Base-by-base conservation (phyloP, 1,140 invertebrate species). In the Lethocerus indicus region DNA sequence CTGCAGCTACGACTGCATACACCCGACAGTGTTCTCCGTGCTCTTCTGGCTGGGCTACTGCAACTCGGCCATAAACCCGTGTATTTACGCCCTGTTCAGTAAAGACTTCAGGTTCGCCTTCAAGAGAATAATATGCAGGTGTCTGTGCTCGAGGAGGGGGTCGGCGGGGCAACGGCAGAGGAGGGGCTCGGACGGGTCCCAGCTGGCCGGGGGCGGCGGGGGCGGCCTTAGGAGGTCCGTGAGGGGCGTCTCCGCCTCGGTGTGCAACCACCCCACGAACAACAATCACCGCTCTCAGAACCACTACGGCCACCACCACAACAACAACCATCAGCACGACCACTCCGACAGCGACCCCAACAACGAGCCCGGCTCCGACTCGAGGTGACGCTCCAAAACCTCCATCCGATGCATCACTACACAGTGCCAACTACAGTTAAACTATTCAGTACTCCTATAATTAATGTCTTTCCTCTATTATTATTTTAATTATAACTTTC, bases 41-140 rank as follows among this genome's bases (percentile, higher is more conserved):
- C 75, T 95, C 6, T 96, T 95, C 66, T 97, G 92, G 91, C 72
- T 97, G 23, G 93, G 93, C 1, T 98, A 97, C 64, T 89, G 88
- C 63, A 97, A 97, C 65, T 92, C 86, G 12, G 89, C 90, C 21
- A 81, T 93, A 52, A 96, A 95, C 64, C 92, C 91, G 1, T 76
- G 85, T 57, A 87, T 90, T 54, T 95, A 93, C 62, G 88, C 87
- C 6, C 72, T 91, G 40, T 92, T 93, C 65, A 90, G 86, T 57
- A 85, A 87, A 63, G 87, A 91, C 64, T 95, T 93, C 64, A 76
- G 87, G 54, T 83, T 81, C 59, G 90, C 89, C 14, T 93, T 94
- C 71, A 87, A 88, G 65, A 77, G 79, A 57, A 91, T 93, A 56
- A 80, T 93, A 58, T 92, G 87, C 65, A 74, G 78, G 53, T 87